Percentiles rank a stretch among this genome's conserved stretches.
phyloP scores from a whole-genome alignment of 1,140 invertebrate species.

The Bradysia coprophila region DNA sequence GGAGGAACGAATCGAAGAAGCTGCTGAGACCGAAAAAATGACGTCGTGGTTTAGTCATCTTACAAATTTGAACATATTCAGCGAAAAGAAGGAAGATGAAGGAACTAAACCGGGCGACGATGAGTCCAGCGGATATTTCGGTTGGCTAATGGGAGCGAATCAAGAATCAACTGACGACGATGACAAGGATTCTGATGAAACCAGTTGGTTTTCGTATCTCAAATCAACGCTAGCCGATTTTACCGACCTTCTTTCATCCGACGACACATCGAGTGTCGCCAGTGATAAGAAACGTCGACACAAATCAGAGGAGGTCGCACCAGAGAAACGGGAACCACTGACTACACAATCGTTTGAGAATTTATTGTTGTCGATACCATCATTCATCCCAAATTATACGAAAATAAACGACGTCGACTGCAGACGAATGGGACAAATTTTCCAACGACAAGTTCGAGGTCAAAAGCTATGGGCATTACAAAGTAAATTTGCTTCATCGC shows the following conservation, averaged over 20 bases:
- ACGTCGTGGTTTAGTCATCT: background rate
- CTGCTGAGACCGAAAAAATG: background rate
- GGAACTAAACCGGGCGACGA: too few species aligned
- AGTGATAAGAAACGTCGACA: constrained; percentile 3
- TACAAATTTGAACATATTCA: background rate
- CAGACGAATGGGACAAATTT: constrained; percentile 42
- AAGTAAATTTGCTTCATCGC: constrained; percentile 34
- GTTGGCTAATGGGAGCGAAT: constrained; percentile 15
- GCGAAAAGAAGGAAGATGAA: background rate
- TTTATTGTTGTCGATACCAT: constrained; percentile 34
- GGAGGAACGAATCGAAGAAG: constrained; percentile 5
- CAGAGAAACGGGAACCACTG: constrained; percentile 21
- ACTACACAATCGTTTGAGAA: constrained; percentile 30
- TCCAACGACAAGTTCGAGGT: constrained; percentile 39
- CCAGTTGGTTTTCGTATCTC: constrained; percentile 6
- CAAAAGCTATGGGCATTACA: constrained; percentile 48
- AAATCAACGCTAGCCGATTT: too few species aligned
- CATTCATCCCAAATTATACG: constrained; percentile 43
- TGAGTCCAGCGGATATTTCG: constrained; percentile 19
- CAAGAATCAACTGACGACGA: constrained; percentile 6
- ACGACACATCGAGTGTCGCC: constrained; percentile 7
- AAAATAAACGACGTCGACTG: constrained; percentile 38
- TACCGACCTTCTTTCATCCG: too few species aligned
- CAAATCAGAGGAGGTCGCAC: constrained; percentile 12
- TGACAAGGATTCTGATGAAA: constrained; percentile 12